Conservation (phyloP, 1,140 invertebrate genomes). For the Elysia chlorotica region DNA sequence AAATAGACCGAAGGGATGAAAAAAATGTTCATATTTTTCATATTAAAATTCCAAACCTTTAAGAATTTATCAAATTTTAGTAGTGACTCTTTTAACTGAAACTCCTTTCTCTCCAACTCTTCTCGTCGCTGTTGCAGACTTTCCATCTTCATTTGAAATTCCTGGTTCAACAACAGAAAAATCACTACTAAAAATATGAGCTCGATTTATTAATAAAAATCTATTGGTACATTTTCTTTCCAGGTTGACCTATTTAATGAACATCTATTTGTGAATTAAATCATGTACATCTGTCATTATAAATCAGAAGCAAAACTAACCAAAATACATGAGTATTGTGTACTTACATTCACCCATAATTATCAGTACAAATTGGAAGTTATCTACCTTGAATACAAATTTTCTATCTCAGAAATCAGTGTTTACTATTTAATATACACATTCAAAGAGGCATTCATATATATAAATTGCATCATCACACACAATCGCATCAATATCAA, state of each 20-base stretch:
- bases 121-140: constrained; percentile 61
- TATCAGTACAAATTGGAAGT: too few relatives aligned
- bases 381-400: too few relatives aligned
- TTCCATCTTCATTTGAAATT: constrained; percentile 65
- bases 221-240: too few relatives aligned
- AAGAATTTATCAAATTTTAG: constrained; percentile 64
- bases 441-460: too few relatives aligned
- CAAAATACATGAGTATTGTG: not conserved
- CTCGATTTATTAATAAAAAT: not conserved
- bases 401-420: too few relatives aligned
- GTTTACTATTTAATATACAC: too few relatives aligned
- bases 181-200: not conserved
- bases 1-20: not conserved
- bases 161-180: constrained; percentile 34
- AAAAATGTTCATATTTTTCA: not conserved
- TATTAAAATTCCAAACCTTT: constrained; percentile 41
- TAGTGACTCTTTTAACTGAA: constrained; percentile 60
- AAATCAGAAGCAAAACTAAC: not conserved
- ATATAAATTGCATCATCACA: too few relatives aligned
- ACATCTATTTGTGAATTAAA: too few relatives aligned
- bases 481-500: too few relatives aligned
- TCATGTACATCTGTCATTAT: too few relatives aligned
- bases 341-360: too few relatives aligned
- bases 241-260: too few relatives aligned
- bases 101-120: constrained; percentile 63